Percentiles rank a stretch among this genome's conserved stretches.
phyloP scores from a whole-genome alignment of 2,113 vertebrate species.

The Indicator indicator region DNA sequence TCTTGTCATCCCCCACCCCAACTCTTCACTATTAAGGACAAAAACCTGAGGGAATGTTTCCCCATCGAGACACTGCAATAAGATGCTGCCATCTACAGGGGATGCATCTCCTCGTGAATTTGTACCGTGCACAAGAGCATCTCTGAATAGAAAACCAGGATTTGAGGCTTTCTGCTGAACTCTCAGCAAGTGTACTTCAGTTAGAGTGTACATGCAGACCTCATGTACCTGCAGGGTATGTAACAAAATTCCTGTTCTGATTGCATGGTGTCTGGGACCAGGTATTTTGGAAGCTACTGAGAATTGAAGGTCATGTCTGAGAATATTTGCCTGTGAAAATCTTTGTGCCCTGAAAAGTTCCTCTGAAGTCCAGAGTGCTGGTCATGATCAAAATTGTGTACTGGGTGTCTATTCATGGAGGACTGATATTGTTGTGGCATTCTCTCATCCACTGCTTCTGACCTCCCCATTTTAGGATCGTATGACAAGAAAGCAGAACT shows the following conservation, averaged over 20 bases:
- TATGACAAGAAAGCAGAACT: background rate
- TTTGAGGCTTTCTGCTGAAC: background rate
- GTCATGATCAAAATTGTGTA: accelerated
- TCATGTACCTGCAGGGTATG: background rate
- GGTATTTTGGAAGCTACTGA: background rate
- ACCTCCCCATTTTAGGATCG: background rate
- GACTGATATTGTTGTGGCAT: background rate
- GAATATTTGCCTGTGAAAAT: background rate
- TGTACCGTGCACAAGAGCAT: accelerated
- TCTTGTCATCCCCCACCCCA: accelerated
- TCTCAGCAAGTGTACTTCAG: background rate
- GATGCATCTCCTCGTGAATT: background rate
- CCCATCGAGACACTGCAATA: background rate
- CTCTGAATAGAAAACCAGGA: background rate
- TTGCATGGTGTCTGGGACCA: background rate
- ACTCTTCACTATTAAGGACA: background rate
- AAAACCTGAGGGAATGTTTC: background rate
- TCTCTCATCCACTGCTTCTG: background rate
- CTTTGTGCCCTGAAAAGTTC: background rate
- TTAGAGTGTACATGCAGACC: background rate
- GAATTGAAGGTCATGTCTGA: background rate
- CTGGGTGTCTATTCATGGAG: background rate
- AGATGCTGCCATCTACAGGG: conserved; percentile 48
- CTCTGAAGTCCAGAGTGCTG: background rate
- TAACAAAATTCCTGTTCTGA: background rate